Percentiles rank a stretch among this genome's conserved stretches.
These are phyloP conservation scores for Hemiscyllium ocellatum DNA, from an alignment of 2,113 vertebrate species.

Conservation along the genomic window DNA sequence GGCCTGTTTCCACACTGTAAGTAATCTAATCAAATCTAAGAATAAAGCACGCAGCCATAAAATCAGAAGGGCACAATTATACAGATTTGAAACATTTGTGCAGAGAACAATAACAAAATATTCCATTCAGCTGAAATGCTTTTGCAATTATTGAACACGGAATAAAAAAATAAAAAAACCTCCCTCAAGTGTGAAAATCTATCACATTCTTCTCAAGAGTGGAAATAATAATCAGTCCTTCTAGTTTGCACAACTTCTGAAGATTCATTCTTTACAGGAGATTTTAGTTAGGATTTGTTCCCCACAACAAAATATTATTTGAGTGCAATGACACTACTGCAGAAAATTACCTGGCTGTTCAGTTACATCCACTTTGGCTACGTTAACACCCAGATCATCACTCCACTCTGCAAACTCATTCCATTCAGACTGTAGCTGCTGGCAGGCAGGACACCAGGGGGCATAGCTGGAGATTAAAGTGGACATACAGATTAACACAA, in stretches of 20 bases:
- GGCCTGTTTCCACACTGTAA: too few relatives aligned
- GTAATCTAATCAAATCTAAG: too few relatives aligned
- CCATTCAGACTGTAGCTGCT: constrained; percentile 86
- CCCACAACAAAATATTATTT: neutral
- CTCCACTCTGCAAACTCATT: constrained; percentile 88
- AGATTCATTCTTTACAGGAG: neutral
- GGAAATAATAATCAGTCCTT: neutral
- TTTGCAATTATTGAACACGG: neutral
- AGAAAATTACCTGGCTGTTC: constrained; percentile 76
- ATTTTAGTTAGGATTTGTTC: neutral
- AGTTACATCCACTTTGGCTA: constrained; percentile 93
- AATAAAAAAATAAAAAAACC: too few relatives aligned
- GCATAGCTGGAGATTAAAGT: constrained; percentile 69
- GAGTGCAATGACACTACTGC: neutral
- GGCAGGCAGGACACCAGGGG: constrained; percentile 93
- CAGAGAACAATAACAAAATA: neutral
- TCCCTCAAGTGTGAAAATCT: neutral
- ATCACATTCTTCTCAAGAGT: neutral
- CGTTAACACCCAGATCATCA: constrained; percentile 82
- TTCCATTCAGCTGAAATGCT: neutral
- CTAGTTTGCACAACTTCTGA: neutral
- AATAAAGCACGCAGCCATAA: neutral
- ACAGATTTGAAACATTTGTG: neutral
- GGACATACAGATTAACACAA: neutral
- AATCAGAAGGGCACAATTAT: neutral